Evolutionary conservation across 2,888 invertebrate genomes (phyloP), one percentile per base, ranked within the genome.

Genomic region (Bellardia pandia): DNA sequence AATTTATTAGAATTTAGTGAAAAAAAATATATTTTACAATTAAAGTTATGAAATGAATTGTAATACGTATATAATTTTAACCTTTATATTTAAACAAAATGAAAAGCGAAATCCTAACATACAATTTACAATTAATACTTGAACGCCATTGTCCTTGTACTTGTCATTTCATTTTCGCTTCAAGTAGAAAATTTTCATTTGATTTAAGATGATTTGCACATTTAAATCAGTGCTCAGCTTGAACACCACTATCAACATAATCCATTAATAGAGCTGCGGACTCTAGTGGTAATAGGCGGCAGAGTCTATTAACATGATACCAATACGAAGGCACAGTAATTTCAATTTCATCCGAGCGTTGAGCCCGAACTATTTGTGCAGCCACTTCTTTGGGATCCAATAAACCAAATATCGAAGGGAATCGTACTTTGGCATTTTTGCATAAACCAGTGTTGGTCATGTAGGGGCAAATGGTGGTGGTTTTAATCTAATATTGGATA

Each of bases 391-490:
- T 94, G 0, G 96, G 95, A 48, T 95, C 94, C 79, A 96, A 93
- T 90, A 97, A 93, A 88, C 95, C 95, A 94, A 97, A 94, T 89
- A 96, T 91, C 30, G 94, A 94, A 0, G 96, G 95, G 93, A 96
- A 97, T 92, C 96, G 96, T 89, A 96, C 96, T 92, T 95, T 95
- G 0, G 97, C 96, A 89, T 95, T 96, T 92, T 97, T 96, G 92
- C 97, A 96, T 13, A 98, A 94, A 0, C 97, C 98, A 0, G 98
- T 98, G 92, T 97, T 96, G 23, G 98, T 97, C 94, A 98, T 97
- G 93, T 96, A 98, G 0, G 98, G 98, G 92, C 95, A 98, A 86
- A 98, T 95, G 0, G 96, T 96, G 0, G 98, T 98, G 81, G 97
- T 95, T 90, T 96, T 95, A 68, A 99, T 95, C 94, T 95, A 66